phyloP scores from a whole-genome alignment of 2,113 vertebrate species.

The Sapayoa aenigma region DNA sequence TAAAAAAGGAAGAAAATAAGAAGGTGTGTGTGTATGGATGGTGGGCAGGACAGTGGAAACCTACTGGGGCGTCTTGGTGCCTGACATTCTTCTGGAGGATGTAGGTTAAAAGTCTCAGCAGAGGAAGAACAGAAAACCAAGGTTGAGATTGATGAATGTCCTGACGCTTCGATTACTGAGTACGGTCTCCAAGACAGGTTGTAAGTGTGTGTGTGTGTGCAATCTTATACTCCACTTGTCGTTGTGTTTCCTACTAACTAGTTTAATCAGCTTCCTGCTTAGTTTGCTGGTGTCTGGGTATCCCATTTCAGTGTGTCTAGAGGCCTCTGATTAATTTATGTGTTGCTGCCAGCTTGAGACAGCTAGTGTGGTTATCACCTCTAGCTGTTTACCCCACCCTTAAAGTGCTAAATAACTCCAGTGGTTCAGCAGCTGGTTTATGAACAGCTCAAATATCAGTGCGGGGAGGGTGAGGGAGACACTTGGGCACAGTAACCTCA shows the following conservation, averaged over 20 bases:
- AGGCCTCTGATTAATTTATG: conserved; percentile 51
- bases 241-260: neutral
- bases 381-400: conserved; percentile 54
- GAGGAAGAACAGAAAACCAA: neutral
- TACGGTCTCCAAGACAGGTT: neutral
- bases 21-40: neutral
- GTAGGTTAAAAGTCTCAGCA: neutral
- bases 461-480: neutral
- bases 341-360: conserved; percentile 31
- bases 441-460: conserved; percentile 41
- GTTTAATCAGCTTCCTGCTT: neutral
- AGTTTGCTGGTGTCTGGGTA: neutral
- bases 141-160: neutral
- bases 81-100: neutral
- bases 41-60: neutral
- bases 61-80: neutral
- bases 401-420: conserved; percentile 46
- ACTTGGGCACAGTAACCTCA: neutral
- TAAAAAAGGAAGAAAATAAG: neutral
- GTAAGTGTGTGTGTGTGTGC: neutral
- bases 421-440: conserved; percentile 51
- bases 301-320: conserved; percentile 1
- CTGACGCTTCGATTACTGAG: neutral
- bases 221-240: neutral
- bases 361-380: conserved; percentile 61